Evolutionary conservation across 2,888 invertebrate genomes (phyloP), one percentile per base, ranked within the genome.

Genomic region (Acheta domesticus): DNA sequence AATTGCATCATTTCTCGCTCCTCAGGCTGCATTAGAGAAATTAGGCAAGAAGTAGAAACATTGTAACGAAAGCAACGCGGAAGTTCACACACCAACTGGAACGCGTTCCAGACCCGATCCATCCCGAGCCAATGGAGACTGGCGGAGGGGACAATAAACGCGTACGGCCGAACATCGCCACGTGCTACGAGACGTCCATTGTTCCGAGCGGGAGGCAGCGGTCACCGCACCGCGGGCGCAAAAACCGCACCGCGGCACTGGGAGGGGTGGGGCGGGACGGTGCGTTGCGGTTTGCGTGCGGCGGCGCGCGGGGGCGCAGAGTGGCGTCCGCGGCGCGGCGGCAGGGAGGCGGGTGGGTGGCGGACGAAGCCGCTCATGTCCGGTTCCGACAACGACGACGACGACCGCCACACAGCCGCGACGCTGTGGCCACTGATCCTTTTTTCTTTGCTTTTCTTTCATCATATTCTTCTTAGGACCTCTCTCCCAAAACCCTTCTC

Each of bases 261-360:
- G 2, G 62, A 2, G 62, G 50, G 19, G 50, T 2, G 50, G 19
- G 50, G 50, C 50, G 50, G 50, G 50, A 16, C 62, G 62, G 14
- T 62, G 62, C 14, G 62, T 62, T 62, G 62, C 62, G 62, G 62
- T 62, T 62, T 62, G 62, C n/a, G 62, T 62, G 62, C 62, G 23
- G n/a, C n/a, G 62, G 62, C n/a, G 62, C 14, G 16, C 16, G n/a
- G 16, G 62, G 16, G 62, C 62, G 23, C 23, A 23, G 23, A 23
- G 62, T 16, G 23, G 23, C 23, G 62, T 5, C n/a, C 23, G 23
- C 23, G 23, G 62, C 14, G 16, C 16, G n/a, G 16, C 8, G 16
- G 62, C 62, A 8, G 62, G 62, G 62, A 4, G 2, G 62, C 2
- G 62, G 19, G 62, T 4, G 62, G 62, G 62, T 12, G n/a, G 16